Conservation (phyloP, 1,140 invertebrate species). For the Luehdorfia chinensis region DNA sequence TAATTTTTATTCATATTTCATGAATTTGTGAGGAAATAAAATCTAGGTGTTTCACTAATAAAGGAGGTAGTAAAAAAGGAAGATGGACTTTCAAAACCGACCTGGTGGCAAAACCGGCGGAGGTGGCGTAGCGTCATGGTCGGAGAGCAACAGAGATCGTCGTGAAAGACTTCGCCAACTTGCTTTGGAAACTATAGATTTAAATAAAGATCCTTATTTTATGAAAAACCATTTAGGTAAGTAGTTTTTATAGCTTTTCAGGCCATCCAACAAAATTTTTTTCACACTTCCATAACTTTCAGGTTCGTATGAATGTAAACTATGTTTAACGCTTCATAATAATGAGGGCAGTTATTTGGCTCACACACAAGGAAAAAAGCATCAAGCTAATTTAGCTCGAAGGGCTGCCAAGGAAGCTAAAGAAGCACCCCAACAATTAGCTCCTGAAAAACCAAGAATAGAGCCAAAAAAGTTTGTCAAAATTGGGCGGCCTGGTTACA, state of each 20-base stretch:
- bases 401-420: constrained; percentile 99
- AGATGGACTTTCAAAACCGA: constrained; percentile 97
- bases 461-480: constrained; percentile 99
- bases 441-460: constrained; percentile 95
- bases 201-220: constrained; percentile 99
- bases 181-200: constrained; percentile 98
- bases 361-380: constrained; percentile 99
- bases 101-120: constrained; percentile 99
- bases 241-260: constrained; percentile 4
- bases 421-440: constrained; percentile 93
- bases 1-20: too few relatives aligned
- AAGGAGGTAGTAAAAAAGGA: constrained; percentile 4
- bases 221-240: constrained; percentile 98
- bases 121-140: constrained; percentile 99
- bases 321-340: constrained; percentile 99
- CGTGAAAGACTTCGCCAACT: constrained; percentile 96
- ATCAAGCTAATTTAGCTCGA: constrained; percentile 98
- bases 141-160: constrained; percentile 97
- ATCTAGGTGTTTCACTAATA: too few relatives aligned
- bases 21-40: too few relatives aligned
- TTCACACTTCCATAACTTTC: constrained; percentile 25
- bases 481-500: constrained; percentile 99
- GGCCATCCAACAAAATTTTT: background rate
- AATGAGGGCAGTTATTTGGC: constrained; percentile 99
- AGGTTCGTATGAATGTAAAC: constrained; percentile 99